phyloP scores from a whole-genome alignment of 2,113 vertebrate genomes.

The Lota lota region DNA sequence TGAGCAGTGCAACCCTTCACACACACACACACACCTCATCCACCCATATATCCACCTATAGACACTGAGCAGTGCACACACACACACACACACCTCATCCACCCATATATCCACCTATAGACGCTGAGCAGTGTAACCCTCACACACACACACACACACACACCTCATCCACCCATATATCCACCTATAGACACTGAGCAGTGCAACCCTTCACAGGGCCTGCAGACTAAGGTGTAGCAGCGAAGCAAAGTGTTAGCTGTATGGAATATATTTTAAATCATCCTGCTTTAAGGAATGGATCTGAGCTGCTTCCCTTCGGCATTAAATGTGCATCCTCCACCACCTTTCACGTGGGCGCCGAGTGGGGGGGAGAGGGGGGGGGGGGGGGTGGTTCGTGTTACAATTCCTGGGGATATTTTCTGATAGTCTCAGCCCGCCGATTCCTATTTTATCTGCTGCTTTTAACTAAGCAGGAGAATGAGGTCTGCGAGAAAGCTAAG shows the following conservation, averaged over 20 bases:
- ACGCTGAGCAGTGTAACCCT: too few relatives aligned
- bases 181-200: slow-evolving; percentile 1
- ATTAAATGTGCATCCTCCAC: slow-evolving; percentile 71
- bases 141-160: slow-evolving; percentile 15
- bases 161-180: slow-evolving; percentile 9
- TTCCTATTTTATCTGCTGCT: slow-evolving; percentile 64
- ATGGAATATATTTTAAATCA: slow-evolving; percentile 41
- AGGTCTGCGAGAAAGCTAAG: slow-evolving; percentile 62
- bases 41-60: too few relatives aligned
- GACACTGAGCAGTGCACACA: too few relatives aligned
- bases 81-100: too few relatives aligned
- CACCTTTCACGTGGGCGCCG: slow-evolving; percentile 66
- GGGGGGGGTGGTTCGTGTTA: slow-evolving; percentile 45
- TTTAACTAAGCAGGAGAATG: slow-evolving; percentile 73
- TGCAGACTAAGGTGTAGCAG: too few relatives aligned
- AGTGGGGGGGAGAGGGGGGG: slow-evolving; percentile 24
- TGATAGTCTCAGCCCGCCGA: slow-evolving; percentile 51
- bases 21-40: too few relatives aligned
- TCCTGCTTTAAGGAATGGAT: slow-evolving; percentile 58
- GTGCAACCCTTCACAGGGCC: slow-evolving; percentile 12
- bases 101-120: too few relatives aligned
- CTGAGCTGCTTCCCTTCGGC: slow-evolving; percentile 58
- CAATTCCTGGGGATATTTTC: slow-evolving; percentile 67
- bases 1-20: too few relatives aligned
- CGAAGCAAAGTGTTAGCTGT: slow-evolving; percentile 21